phyloP scores from a whole-genome alignment of 2,113 vertebrate genomes.

The Tragelaphus buxtoni region DNA sequence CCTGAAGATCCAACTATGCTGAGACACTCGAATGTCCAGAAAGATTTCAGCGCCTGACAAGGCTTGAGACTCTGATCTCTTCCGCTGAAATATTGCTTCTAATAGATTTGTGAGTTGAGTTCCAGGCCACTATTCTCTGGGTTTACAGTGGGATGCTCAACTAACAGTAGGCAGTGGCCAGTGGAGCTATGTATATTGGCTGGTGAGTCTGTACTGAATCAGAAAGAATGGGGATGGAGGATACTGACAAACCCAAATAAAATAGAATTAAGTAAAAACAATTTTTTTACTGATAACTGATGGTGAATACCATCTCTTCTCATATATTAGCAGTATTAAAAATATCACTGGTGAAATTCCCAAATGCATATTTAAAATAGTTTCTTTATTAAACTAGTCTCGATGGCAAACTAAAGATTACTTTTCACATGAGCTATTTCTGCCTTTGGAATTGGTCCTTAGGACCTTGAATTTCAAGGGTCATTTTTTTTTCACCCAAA shows the following conservation, averaged over 20 bases:
- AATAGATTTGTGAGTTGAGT: not conserved
- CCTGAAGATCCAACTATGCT: not conserved
- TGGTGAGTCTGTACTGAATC: constrained; percentile 36
- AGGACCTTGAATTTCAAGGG: constrained; percentile 6
- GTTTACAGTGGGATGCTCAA: not conserved
- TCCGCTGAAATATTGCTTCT: constrained; percentile 41
- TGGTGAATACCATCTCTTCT: not conserved
- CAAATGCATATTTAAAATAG: constrained; percentile 22
- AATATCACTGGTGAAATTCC: constrained; percentile 38
- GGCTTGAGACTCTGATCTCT: not conserved
- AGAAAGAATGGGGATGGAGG: constrained; percentile 33
- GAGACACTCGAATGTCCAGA: not conserved
- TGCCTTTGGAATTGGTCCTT: not conserved
- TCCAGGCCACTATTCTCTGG: constrained; percentile 27
- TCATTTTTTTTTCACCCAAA: not conserved
- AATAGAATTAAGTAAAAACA: constrained; percentile 19
- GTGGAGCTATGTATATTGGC: not conserved
- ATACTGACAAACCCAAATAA: constrained; percentile 38
- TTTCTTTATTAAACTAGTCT: constrained; percentile 25
- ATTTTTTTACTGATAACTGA: not conserved
- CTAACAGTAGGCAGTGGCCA: constrained; percentile 31
- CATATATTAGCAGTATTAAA: not conserved
- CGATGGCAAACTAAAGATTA: not conserved
- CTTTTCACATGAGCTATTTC: constrained; percentile 12
- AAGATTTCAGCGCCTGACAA: not conserved